phyloP scores from a whole-genome alignment of 64 coral and sea anemone genomes.

The Cladopsammia gracilis region DNA sequence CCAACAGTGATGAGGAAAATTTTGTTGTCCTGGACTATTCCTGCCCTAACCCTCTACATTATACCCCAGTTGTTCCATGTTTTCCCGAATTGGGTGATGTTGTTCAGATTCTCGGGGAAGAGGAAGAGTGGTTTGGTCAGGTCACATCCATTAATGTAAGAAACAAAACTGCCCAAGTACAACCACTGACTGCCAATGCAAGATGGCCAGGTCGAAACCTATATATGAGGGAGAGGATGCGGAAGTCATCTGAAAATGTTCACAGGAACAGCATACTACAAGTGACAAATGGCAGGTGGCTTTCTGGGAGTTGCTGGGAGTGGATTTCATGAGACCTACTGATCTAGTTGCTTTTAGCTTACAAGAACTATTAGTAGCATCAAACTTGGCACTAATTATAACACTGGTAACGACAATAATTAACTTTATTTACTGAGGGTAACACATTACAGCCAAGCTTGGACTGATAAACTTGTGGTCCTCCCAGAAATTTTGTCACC shows the following conservation, averaged over 20 bases:
- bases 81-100: background rate
- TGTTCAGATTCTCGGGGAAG: background rate
- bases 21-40: background rate
- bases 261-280: background rate
- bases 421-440: too few species aligned
- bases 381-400: too few species aligned
- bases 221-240: background rate
- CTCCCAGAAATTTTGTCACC: too few species aligned
- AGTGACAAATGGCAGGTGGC: background rate
- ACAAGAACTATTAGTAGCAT: too few species aligned
- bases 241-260: background rate
- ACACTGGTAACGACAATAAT: too few species aligned
- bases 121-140: background rate
- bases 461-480: too few species aligned
- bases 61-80: background rate
- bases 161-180: background rate
- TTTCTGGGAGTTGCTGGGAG: background rate
- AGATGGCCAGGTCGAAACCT: background rate
- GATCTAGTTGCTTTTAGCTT: too few species aligned
- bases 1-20: too few species aligned
- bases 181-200: background rate
- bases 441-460: too few species aligned
- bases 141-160: background rate
- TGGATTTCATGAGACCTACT: background rate
- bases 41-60: background rate